Evolutionary conservation across 2,797 vertebrate species (phyloP).

Genomic region (Sebastes oblongus): DNA sequence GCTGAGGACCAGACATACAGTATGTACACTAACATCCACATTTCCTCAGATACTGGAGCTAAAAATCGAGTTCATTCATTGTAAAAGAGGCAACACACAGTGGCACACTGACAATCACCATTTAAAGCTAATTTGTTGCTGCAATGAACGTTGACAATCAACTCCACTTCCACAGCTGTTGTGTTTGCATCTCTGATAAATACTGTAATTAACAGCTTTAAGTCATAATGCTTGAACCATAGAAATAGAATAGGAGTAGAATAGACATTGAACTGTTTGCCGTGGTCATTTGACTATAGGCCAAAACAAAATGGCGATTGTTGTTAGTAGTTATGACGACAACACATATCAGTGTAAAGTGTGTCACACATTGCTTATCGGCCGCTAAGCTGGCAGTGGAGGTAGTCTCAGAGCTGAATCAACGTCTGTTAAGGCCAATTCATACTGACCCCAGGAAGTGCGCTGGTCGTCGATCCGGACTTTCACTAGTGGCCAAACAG

Average conservation of each 20-base stretch:
- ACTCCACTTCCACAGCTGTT: conserved; percentile 19
- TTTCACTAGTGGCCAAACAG: too few species aligned
- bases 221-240: neutral
- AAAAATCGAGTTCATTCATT: neutral
- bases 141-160: neutral
- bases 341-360: too few species aligned
- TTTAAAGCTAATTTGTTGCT: conserved; percentile 27
- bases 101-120: neutral
- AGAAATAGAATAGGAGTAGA: neutral
- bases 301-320: too few species aligned
- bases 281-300: too few species aligned
- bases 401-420: too few species aligned
- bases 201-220: conserved; percentile 4
- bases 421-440: too few species aligned
- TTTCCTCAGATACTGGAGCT: neutral
- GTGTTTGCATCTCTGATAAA: neutral
- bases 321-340: too few species aligned
- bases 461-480: too few species aligned
- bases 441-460: too few species aligned
- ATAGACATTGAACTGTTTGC: too few species aligned
- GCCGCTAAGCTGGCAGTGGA: too few species aligned
- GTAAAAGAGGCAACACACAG: neutral
- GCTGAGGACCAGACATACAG: neutral
- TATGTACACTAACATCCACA: neutral
- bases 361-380: too few species aligned